phyloP scores from a whole-genome alignment of 2,797 vertebrate species.

The Podargus strigoides region DNA sequence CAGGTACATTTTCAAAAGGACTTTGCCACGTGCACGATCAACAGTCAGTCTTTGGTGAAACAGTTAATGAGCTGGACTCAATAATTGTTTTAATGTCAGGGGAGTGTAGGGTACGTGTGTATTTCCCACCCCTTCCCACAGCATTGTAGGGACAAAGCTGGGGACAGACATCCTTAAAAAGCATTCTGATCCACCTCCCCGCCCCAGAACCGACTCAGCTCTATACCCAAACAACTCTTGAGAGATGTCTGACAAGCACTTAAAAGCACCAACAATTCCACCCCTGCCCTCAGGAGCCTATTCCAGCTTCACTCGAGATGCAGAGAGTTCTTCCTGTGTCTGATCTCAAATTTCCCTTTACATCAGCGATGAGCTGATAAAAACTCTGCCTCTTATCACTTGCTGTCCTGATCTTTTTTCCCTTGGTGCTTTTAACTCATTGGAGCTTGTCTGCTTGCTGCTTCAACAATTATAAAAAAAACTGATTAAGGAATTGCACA shows the following conservation, averaged over 20 bases:
- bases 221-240: neutral
- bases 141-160: neutral
- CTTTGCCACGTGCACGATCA: accelerated
- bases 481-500: neutral
- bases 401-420: neutral
- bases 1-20: neutral
- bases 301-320: neutral
- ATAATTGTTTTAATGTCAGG: neutral
- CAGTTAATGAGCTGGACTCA: neutral
- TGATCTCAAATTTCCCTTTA: neutral
- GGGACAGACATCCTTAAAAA: neutral
- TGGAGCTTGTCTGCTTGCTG: neutral
- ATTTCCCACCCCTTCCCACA: neutral
- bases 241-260: neutral
- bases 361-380: neutral
- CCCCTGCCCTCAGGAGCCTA: neutral
- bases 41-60: neutral
- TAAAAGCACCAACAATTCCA: neutral
- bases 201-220: neutral
- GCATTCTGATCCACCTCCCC: neutral
- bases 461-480: neutral
- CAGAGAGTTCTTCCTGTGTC: neutral
- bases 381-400: neutral
- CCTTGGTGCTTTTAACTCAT: neutral
- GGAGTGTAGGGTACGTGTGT: accelerated